Conservation (phyloP, 2,888 invertebrate genomes). For the Orthonychiurus folsomi region DNA sequence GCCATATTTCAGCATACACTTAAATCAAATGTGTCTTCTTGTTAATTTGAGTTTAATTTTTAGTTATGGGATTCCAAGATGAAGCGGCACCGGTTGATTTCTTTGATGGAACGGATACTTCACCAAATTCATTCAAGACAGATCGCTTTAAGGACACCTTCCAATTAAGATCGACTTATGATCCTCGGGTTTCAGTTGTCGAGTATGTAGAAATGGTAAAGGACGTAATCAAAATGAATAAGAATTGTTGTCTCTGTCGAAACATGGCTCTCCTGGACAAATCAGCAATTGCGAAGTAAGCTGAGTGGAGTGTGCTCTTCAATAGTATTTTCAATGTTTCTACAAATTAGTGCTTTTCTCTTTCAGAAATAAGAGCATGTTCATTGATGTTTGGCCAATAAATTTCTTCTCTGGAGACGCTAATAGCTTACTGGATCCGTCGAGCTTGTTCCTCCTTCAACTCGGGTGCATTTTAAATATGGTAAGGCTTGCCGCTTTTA, state of each 20-base stretch:
- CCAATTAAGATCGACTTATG: conserved; percentile 23
- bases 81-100: conserved; percentile 64
- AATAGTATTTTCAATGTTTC: conserved; percentile 14
- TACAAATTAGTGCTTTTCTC: conserved; percentile 14
- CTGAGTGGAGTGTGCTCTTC: conserved; percentile 6
- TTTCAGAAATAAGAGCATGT: conserved; percentile 55
- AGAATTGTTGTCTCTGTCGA: conserved; percentile 86
- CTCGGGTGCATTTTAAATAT: conserved; percentile 90
- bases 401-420: conserved; percentile 73
- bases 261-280: conserved; percentile 82
- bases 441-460: conserved; percentile 90
- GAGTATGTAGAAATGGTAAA: conserved; percentile 78
- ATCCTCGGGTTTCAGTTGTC: conserved; percentile 26
- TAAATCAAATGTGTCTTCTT: too few species aligned
- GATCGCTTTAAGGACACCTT: conserved; percentile 36
- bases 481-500: conserved; percentile 45
- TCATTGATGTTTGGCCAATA: conserved; percentile 96
- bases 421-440: conserved; percentile 72
- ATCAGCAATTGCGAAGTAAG: conserved; percentile 60
- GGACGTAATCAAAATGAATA: conserved; percentile 83
- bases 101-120: conserved; percentile 47
- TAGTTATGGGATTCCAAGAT: conserved; percentile 85
- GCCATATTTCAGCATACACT: too few species aligned
- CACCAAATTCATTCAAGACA: conserved; percentile 29
- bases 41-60: neutral